phyloP scores from a whole-genome alignment of 2,113 vertebrate genomes.

The Gallinago media region DNA sequence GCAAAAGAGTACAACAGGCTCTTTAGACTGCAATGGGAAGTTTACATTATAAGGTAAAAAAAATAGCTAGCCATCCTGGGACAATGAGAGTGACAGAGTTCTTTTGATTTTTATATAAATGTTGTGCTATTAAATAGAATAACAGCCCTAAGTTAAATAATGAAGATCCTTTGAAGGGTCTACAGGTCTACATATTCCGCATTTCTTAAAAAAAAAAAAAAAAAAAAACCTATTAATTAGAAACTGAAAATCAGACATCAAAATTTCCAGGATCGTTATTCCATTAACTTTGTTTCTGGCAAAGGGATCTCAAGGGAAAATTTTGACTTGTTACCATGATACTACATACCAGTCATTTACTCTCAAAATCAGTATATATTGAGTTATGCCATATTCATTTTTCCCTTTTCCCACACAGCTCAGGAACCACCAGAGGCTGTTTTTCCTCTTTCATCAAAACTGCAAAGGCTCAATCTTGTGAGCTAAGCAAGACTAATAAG shows the following conservation, averaged over 20 bases:
- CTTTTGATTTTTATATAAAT: background rate
- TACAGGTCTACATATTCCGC: background rate
- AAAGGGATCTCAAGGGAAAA: background rate
- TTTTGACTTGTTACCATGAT: background rate
- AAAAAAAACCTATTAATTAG: background rate
- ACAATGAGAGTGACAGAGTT: background rate
- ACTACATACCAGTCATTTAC: background rate
- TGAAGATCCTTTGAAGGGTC: background rate
- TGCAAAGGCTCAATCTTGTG: background rate
- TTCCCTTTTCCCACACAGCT: background rate
- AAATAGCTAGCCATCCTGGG: background rate
- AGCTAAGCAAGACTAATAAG: background rate
- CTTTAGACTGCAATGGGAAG: background rate
- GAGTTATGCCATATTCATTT: background rate
- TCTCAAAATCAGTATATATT: background rate
- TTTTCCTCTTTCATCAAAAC: background rate
- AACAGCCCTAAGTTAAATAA: background rate
- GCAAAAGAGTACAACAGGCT: background rate
- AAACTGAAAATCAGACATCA: background rate
- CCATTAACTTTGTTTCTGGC: background rate
- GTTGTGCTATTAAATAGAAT: background rate
- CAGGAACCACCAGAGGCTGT: background rate
- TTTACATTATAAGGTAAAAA: background rate
- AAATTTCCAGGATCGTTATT: background rate
- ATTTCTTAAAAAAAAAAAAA: background rate